Evolutionary conservation across 2,888 invertebrate species (phyloP), one percentile per base, ranked within the genome.

Genomic region (Scaptomyza cyrtandrae): DNA sequence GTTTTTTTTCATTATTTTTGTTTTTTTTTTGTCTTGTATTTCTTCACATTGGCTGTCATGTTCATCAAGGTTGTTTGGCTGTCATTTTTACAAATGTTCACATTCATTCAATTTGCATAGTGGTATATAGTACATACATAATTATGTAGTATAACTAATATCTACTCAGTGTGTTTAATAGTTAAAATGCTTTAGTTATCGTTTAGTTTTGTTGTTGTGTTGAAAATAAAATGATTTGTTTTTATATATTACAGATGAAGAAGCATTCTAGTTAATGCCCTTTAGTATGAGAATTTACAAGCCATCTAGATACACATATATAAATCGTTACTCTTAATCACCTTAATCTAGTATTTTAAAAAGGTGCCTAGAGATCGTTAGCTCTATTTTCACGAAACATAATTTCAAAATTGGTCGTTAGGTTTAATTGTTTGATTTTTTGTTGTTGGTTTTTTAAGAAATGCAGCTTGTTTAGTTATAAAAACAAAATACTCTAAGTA

Each of bases 381-480:
- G 24, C 24, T 24, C 24, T 50, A 48, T 55, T 16, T 41, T 41
- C 62, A 62, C 50, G 33, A 72, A 79, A 76, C 68, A 65, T 54
- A 71, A 79, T 74, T 72, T 58, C 39, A 85, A 86, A 88, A 88
- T 84, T 86, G 86, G 88, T 88, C 88, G 80, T 88, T 88, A 84
- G 86, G 88, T 88, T 75, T 55, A 70, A 80, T 78, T 59, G 58
- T 59, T 73, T 52, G 49, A 46, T 55, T 11, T 24, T 24, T 24
- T 24, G 1, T 24, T 6, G 48, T 59, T 44, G 45, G 56, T 33
- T 65, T 56, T 45, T 39, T 48, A 24, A 19, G 27, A 66, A 74
- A 74, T 58, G 53, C 56, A 57, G 29, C 13, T 50, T 59, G 31
- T 35, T 24, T 33, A 27, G 16, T 29, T 29, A 56, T 11, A 9